Evolutionary conservation across 2,113 vertebrate species (phyloP).

Genomic region (Neolamprologus ventralis): DNA sequence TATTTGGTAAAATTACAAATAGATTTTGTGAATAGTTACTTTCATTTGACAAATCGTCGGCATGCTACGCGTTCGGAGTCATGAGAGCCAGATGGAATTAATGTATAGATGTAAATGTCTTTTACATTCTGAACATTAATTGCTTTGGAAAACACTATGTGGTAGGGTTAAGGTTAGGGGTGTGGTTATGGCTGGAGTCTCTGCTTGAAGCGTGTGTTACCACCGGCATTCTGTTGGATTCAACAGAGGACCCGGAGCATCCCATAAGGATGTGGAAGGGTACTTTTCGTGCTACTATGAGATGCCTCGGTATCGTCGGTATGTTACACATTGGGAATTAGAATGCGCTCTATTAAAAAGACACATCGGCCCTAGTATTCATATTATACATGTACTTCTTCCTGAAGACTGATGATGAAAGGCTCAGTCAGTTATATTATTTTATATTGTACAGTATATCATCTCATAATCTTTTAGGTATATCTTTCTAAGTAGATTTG

Average conservation of each 20-base stretch:
- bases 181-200: not conserved
- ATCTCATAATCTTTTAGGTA: not conserved
- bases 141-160: not conserved
- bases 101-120: not conserved
- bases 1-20: not conserved
- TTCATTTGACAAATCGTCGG: not conserved
- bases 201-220: not conserved
- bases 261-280: not conserved
- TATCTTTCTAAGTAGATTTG: not conserved
- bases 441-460: not conserved
- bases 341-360: not conserved
- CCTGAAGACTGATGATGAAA: not conserved
- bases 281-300: not conserved
- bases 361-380: not conserved
- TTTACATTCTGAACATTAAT: not conserved
- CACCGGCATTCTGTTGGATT: not conserved
- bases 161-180: not conserved
- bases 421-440: not conserved
- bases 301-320: not conserved
- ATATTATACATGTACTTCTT: not conserved
- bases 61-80: not conserved
- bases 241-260: not conserved
- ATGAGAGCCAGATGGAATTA: not conserved
- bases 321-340: not conserved
- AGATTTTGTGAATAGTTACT: not conserved